Evolutionary conservation across 2,113 vertebrate genomes (phyloP).

Genomic region (Osmerus mordax): DNA sequence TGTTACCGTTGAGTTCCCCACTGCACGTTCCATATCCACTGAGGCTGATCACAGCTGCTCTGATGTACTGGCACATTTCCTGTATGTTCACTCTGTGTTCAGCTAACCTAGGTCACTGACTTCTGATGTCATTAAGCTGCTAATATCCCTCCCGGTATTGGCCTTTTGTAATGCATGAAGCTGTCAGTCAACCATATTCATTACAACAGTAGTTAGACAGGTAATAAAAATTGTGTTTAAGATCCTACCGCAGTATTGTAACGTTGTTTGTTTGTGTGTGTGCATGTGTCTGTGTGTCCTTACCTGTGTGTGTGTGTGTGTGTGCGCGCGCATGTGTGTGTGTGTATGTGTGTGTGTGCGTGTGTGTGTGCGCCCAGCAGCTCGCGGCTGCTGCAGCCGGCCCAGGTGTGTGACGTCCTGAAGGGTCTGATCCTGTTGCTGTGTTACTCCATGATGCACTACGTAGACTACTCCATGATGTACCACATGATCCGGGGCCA

Average conservation of each 20-base stretch:
- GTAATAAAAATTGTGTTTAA: no score
- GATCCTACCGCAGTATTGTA: no score
- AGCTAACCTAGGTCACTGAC: no score
- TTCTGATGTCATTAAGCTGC: not conserved
- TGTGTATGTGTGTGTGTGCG: slow-evolving; percentile 28
- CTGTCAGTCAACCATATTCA: not conserved
- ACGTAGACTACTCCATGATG: slow-evolving; percentile 99
- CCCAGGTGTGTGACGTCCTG: slow-evolving; percentile 95
- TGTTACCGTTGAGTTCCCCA: no score
- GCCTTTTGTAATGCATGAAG: not conserved
- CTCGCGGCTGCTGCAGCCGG: slow-evolving; percentile 89
- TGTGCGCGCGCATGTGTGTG: no score
- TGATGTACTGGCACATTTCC: no score
- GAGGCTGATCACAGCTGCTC: no score
- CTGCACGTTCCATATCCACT: no score
- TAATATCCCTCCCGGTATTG: not conserved
- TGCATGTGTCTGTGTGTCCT: not conserved
- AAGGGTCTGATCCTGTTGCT: slow-evolving; percentile 92
- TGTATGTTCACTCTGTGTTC: no score
- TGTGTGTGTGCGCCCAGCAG: slow-evolving; percentile 74
- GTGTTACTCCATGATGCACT: slow-evolving; percentile 97
- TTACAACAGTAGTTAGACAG: not conserved
- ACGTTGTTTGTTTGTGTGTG: not conserved
- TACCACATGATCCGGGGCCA: slow-evolving; percentile 97
- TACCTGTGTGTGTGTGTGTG: not conserved